Conservation (phyloP, 2,888 invertebrate genomes). For the Arrhopalites spinosus region DNA sequence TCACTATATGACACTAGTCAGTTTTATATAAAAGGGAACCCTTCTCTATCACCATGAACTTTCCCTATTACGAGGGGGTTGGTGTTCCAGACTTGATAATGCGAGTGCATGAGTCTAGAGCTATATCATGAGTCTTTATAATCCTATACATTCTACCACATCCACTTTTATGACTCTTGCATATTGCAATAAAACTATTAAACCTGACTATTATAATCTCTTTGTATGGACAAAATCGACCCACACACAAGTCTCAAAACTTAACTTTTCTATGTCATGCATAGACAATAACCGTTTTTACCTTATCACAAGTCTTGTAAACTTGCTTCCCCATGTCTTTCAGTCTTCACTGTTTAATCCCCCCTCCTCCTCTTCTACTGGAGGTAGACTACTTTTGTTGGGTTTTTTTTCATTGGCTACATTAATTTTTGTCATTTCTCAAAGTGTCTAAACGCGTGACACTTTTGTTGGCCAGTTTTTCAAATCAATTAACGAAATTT, state of each 20-base stretch:
- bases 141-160: not conserved
- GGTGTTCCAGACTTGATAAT: not conserved
- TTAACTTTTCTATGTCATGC: conserved; percentile 11
- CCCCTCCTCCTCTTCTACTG: no score
- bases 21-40: no score
- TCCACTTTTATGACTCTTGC: no score
- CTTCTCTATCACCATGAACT: no score
- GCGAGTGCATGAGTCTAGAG: not conserved
- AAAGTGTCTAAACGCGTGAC: no score
- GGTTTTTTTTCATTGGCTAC: no score
- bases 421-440: no score
- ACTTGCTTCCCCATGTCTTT: not conserved
- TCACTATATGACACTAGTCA: not conserved
- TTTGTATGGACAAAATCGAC: conserved; percentile 22
- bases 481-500: no score
- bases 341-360: not conserved
- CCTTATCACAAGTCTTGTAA: not conserved
- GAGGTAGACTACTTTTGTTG: no score
- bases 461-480: no score
- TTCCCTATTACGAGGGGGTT: not conserved
- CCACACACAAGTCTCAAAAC: conserved; percentile 13
- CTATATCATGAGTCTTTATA: no score
- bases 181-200: conserved; percentile 11
- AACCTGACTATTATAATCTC: not conserved
- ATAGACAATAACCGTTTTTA: conserved; percentile 1